phyloP scores from a whole-genome alignment of 2,113 vertebrate genomes.

The Elgaria multicarinata region DNA sequence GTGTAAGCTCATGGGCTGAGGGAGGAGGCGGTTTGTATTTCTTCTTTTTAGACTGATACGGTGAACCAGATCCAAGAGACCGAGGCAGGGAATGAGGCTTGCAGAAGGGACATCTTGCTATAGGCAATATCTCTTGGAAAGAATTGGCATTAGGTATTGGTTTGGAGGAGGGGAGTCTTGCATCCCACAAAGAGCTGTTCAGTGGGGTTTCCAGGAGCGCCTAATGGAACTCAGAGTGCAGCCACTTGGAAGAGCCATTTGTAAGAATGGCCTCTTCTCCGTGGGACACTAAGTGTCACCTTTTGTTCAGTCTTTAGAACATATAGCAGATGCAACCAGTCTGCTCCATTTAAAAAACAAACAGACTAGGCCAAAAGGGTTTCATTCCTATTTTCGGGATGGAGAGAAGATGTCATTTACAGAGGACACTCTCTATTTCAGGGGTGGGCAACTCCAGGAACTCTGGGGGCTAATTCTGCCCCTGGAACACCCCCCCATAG shows the following conservation, averaged over 20 bases:
- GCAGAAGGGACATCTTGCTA: conserved; percentile 33
- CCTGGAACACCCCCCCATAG: too few species aligned
- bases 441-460: not conserved
- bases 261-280: not conserved
- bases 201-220: conserved; percentile 27
- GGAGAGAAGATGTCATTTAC: not conserved
- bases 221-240: conserved; percentile 28
- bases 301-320: not conserved
- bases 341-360: not conserved
- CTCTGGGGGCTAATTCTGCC: too few species aligned
- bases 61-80: not conserved
- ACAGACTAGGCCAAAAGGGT: accelerated
- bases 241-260: conserved; percentile 28
- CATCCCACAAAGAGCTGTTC: accelerated
- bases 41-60: not conserved
- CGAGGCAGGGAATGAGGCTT: not conserved
- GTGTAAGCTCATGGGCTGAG: accelerated
- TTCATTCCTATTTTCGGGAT: not conserved
- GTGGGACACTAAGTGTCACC: not conserved
- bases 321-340: accelerated
- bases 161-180: accelerated
- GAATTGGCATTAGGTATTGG: conserved; percentile 22
- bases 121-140: not conserved
- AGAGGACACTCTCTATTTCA: too few species aligned
- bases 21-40: not conserved